These are phyloP conservation scores for Zophobas morio DNA, from an alignment of 1,140 invertebrate species.

Conservation along the genomic window DNA sequence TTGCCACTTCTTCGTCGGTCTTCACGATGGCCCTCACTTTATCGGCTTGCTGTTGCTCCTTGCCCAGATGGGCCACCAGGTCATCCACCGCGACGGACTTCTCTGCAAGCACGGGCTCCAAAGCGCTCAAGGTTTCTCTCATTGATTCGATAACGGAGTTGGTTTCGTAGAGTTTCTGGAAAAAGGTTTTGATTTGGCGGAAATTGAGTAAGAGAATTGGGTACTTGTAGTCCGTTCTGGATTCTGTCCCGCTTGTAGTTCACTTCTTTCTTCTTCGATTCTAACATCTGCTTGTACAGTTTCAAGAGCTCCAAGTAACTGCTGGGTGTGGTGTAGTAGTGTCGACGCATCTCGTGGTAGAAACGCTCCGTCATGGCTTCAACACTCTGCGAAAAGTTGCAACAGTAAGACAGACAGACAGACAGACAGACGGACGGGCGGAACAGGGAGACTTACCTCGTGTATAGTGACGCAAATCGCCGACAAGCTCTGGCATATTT, in stretches of 20 bases:
- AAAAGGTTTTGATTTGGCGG: conserved; percentile 25
- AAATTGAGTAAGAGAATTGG: no score
- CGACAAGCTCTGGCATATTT: conserved; percentile 72
- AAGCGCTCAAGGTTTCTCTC: conserved; percentile 87
- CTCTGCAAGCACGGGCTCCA: conserved; percentile 88
- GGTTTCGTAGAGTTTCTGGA: conserved; percentile 88
- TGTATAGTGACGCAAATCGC: conserved; percentile 84
- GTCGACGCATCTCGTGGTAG: conserved; percentile 85
- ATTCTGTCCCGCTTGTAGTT: conserved; percentile 77
- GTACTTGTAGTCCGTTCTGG: conserved; percentile 81
- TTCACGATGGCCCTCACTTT: conserved; percentile 82
- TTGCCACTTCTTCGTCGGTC: conserved; percentile 83
- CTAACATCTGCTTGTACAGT: conserved; percentile 79
- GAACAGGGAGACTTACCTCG: conserved; percentile 68
- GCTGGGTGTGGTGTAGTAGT: conserved; percentile 92
- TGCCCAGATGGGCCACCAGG: conserved; percentile 81
- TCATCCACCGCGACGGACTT: conserved; percentile 87
- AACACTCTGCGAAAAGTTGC: conserved; percentile 75
- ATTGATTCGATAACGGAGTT: conserved; percentile 88
- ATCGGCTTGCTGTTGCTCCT: conserved; percentile 89
- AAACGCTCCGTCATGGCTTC: conserved; percentile 81
- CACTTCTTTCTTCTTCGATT: conserved; percentile 79
- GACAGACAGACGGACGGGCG: no score
- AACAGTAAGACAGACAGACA: background rate
- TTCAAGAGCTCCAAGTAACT: conserved; percentile 91